phyloP scores from a whole-genome alignment of 2,113 vertebrate genomes.

The Eidolon helvum region DNA sequence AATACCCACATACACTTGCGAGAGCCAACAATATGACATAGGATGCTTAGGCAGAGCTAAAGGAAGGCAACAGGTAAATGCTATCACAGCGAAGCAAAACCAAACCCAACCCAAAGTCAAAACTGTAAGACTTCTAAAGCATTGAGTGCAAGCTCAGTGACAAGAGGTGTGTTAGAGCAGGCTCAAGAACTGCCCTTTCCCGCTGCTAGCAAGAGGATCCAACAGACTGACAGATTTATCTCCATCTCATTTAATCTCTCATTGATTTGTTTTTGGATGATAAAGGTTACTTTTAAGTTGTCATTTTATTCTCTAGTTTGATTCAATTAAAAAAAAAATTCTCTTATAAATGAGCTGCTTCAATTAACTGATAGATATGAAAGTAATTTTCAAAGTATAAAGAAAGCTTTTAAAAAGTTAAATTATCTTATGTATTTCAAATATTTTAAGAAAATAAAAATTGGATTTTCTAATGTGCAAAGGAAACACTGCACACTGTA shows the following conservation, averaged over 20 bases:
- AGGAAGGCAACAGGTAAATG: neutral
- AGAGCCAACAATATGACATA: neutral
- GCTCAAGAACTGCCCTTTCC: neutral
- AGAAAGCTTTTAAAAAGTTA: conserved; percentile 27
- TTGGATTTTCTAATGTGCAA: neutral
- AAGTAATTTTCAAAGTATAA: conserved; percentile 21
- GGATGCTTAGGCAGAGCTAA: neutral
- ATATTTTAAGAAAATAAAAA: conserved; percentile 37
- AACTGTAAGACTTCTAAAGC: neutral
- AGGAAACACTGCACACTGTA: neutral
- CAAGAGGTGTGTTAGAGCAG: neutral
- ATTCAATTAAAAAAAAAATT: neutral
- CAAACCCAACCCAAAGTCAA: neutral
- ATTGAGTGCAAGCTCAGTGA: neutral
- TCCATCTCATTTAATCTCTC: neutral
- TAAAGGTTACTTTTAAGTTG: neutral
- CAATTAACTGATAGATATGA: neutral
- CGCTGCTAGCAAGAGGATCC: neutral
- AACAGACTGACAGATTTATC: neutral
- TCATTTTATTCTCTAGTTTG: neutral
- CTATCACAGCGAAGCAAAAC: neutral
- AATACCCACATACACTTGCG: neutral
- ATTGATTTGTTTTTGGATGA: neutral
- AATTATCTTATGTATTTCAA: neutral
- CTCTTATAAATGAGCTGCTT: neutral